Evolutionary conservation across 2,888 invertebrate species (phyloP).

Genomic region (Papilio elwesi): DNA sequence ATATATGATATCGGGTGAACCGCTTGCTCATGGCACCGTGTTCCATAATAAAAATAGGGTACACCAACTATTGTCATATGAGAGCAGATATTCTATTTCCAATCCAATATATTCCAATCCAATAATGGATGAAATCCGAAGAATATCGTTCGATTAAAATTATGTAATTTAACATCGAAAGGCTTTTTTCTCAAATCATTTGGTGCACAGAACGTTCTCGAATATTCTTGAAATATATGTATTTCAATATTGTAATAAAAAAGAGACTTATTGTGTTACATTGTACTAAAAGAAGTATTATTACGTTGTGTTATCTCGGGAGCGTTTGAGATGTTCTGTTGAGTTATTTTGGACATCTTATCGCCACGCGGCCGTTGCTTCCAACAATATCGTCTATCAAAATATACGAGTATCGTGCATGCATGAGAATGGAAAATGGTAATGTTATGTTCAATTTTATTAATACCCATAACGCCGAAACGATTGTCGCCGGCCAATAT

Average conservation of each 20-base stretch:
- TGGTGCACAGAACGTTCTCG: background rate
- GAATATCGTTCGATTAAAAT: no score
- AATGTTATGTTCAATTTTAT: slow-evolving; percentile 8
- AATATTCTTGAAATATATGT: background rate
- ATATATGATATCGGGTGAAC: no score
- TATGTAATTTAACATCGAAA: no score
- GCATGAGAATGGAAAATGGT: background rate
- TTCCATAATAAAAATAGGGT: no score
- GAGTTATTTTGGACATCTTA: slow-evolving; percentile 81
- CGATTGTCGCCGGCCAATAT: background rate
- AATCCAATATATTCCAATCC: no score
- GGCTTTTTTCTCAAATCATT: no score
- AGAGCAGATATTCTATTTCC: no score
- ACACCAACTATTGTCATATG: no score
- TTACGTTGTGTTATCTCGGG: slow-evolving; percentile 59
- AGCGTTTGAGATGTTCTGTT: slow-evolving; percentile 66
- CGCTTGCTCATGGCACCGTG: no score
- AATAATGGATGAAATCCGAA: no score
- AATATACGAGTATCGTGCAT: slow-evolving; percentile 65
- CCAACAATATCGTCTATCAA: slow-evolving; percentile 72
- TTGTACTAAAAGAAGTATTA: slow-evolving; percentile 19
- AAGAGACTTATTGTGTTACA: background rate
- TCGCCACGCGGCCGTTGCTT: slow-evolving; percentile 68
- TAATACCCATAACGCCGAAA: slow-evolving; percentile 10
- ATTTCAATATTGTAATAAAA: background rate